Conservation (phyloP, 1,140 invertebrate species). For the Ooceraea biroi region DNA sequence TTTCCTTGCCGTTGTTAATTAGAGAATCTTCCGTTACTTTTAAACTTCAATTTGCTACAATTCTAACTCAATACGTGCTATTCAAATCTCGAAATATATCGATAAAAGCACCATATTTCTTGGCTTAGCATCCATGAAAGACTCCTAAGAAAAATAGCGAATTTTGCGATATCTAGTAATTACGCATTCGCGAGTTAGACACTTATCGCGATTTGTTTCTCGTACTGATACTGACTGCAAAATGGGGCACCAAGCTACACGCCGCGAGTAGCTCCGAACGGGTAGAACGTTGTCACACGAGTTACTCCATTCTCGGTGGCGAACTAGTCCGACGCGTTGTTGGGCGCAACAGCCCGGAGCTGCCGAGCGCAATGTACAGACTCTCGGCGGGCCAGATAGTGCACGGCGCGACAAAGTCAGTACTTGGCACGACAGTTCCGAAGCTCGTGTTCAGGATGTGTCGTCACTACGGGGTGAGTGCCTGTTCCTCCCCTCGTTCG, state of each 20-base stretch:
- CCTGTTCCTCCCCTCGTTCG: background rate
- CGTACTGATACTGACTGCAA: slow-evolving; percentile 42
- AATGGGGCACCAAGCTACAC: slow-evolving; percentile 37
- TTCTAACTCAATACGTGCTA: too few species aligned
- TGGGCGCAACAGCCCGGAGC: slow-evolving; percentile 43
- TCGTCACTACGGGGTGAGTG: slow-evolving; percentile 35
- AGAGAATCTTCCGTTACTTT: too few species aligned
- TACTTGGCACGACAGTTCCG: slow-evolving; percentile 72
- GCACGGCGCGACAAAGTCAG: slow-evolving; percentile 73
- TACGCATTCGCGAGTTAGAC: background rate
- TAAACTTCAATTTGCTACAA: too few species aligned
- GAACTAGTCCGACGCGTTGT: slow-evolving; percentile 54
- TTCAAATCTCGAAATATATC: background rate
- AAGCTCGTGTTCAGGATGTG: slow-evolving; percentile 72
- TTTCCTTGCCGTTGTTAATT: background rate
- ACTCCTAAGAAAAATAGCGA: background rate
- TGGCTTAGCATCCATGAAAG: background rate
- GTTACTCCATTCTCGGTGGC: slow-evolving; percentile 59
- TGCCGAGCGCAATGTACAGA: slow-evolving; percentile 63
- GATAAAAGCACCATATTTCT: background rate
- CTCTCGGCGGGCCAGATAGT: slow-evolving; percentile 62
- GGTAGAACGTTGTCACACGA: slow-evolving; percentile 53
- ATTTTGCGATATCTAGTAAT: background rate
- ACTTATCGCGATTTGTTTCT: slow-evolving; percentile 17
- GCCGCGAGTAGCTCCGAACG: slow-evolving; percentile 26